These are phyloP conservation scores for Otocyon megalotis DNA, from an alignment of 2,113 vertebrate genomes.

Conservation along the genomic window DNA sequence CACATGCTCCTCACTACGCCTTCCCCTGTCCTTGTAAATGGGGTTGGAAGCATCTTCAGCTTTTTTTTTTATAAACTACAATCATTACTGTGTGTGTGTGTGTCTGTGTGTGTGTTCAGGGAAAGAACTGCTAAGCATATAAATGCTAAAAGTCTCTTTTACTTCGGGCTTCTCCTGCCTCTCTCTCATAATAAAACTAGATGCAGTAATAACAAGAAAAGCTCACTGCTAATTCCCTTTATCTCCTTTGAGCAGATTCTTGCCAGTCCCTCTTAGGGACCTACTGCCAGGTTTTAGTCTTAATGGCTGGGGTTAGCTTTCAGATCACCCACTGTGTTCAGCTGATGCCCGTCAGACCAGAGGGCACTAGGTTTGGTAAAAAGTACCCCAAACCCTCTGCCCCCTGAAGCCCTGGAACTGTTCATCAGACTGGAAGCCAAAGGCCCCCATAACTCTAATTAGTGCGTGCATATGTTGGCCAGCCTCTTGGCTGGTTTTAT, in stretches of 20 bases:
- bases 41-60: slow-evolving; percentile 13
- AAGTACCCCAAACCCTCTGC: slow-evolving; percentile 22
- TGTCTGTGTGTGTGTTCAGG: background rate
- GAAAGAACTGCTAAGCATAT: background rate
- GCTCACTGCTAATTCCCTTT: background rate
- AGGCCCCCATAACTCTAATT: slow-evolving; percentile 75
- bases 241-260: slow-evolving; percentile 11
- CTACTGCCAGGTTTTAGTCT: background rate
- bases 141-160: background rate
- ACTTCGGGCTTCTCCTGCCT: background rate
- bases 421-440: slow-evolving; percentile 46
- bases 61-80: background rate
- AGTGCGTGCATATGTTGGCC: slow-evolving; percentile 82
- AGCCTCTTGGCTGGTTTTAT: slow-evolving; percentile 82
- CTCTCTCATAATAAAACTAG: background rate
- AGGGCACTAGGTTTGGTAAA: slow-evolving; percentile 52
- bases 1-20: background rate
- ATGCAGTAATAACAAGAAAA: background rate
- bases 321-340: slow-evolving; percentile 39
- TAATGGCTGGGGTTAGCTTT: slow-evolving; percentile 3
- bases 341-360: slow-evolving; percentile 13
- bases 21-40: slow-evolving; percentile 40
- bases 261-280: background rate
- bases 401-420: background rate
- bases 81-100: background rate